Conservation (phyloP, 2,113 vertebrate species). For the Calyptomena viridis region DNA sequence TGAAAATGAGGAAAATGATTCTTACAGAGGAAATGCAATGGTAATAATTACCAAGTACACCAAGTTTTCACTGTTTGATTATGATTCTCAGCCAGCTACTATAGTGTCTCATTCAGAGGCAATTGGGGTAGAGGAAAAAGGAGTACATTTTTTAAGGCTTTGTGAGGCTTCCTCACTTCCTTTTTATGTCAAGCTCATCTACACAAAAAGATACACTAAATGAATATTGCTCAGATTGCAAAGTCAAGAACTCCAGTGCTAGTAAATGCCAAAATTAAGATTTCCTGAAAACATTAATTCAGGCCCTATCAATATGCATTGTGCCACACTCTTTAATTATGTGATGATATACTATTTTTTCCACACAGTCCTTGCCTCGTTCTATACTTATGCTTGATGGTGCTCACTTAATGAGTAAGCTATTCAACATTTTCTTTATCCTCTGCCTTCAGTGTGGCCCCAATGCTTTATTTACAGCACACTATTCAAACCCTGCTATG, state of each 20-base stretch:
- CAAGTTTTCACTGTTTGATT: constrained; percentile 27
- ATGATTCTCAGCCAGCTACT: constrained; percentile 22
- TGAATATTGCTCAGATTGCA: constrained; percentile 28
- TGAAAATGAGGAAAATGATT: constrained; percentile 45
- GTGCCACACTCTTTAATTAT: constrained; percentile 33
- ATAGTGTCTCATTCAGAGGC: constrained; percentile 14
- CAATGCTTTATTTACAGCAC: neutral
- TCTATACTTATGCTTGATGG: neutral
- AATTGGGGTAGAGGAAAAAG: neutral
- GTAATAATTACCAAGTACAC: constrained; percentile 24
- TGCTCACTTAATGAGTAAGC: constrained; percentile 28
- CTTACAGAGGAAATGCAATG: constrained; percentile 16
- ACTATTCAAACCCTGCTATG: neutral
- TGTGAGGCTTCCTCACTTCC: neutral
- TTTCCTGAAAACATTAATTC: constrained; percentile 41
- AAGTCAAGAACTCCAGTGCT: constrained; percentile 7
- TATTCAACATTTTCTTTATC: constrained; percentile 47
- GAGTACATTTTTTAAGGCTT: constrained; percentile 8
- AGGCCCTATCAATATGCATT: constrained; percentile 24
- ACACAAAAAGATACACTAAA: constrained; percentile 28
- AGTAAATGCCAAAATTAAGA: constrained; percentile 53
- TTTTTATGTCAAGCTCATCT: neutral
- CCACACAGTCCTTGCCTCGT: neutral
- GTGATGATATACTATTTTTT: constrained; percentile 51
- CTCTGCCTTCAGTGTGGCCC: neutral